Conservation (phyloP, 2,113 vertebrate species). For the Rhagologus leucostigma region DNA sequence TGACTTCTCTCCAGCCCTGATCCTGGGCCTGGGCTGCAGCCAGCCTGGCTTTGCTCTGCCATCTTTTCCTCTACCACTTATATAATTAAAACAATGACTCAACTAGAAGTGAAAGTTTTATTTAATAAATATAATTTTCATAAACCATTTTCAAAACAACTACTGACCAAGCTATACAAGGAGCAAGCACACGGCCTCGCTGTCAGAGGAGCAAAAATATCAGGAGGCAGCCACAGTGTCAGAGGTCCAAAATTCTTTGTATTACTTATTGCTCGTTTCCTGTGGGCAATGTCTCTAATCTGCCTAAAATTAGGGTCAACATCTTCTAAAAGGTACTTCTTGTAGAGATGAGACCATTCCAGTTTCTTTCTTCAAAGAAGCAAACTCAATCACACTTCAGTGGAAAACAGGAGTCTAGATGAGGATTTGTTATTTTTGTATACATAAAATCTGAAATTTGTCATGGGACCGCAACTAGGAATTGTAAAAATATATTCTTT, state of each 20-base stretch:
- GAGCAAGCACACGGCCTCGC: constrained; percentile 10
- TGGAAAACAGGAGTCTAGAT: background rate
- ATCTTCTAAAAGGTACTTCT: background rate
- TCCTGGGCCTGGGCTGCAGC: background rate
- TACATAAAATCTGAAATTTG: background rate
- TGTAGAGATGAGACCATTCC: background rate
- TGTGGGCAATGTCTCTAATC: background rate
- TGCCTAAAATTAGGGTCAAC: background rate
- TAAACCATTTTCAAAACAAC: constrained; percentile 75
- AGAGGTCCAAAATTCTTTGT: constrained; percentile 42
- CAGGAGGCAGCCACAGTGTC: constrained; percentile 58
- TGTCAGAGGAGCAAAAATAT: constrained; percentile 11
- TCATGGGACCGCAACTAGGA: background rate
- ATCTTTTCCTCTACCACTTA: background rate
- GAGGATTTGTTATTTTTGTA: background rate
- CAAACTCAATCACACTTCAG: background rate
- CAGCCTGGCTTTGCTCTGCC: background rate
- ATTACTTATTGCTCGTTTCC: constrained; percentile 54
- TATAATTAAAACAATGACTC: constrained; percentile 18
- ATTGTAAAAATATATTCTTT: background rate
- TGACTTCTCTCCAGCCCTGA: background rate
- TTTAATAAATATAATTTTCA: constrained; percentile 87
- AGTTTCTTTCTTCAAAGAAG: background rate
- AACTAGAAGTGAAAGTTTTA: constrained; percentile 71
- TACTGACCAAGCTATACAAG: constrained; percentile 64